These are phyloP conservation scores for Pygoscelis antarcticus DNA, from an alignment of 2,113 vertebrate genomes.

Conservation along the genomic window DNA sequence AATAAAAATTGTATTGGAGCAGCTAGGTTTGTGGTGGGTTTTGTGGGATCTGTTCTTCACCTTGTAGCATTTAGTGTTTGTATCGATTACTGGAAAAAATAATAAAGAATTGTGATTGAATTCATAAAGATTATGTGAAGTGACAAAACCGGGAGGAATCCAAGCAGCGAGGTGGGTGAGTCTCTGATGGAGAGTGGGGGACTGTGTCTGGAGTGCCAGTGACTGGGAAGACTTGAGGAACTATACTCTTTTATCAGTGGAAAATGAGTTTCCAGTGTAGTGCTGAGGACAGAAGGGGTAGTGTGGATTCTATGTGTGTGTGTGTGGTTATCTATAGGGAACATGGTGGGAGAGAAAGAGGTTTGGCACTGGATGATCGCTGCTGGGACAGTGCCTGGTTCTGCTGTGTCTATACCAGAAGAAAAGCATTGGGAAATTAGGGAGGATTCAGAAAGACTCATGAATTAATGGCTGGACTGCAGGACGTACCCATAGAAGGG, in stretches of 20 bases:
- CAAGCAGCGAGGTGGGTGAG: not conserved
- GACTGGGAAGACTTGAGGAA: not conserved
- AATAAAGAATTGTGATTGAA: not conserved
- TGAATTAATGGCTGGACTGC: rapidly evolving
- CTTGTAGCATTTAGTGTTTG: not conserved
- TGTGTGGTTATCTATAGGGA: not conserved
- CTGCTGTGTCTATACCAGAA: not conserved
- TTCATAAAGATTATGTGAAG: not conserved
- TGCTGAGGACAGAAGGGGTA: not conserved
- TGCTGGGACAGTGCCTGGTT: not conserved
- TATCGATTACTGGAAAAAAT: not conserved
- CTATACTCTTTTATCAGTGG: too few species aligned
- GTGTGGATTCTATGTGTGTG: not conserved
- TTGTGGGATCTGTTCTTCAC: not conserved
- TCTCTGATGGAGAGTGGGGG: not conserved
- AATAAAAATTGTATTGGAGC: not conserved
- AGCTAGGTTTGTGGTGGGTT: not conserved
- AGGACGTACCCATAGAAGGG: not conserved
- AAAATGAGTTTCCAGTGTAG: not conserved
- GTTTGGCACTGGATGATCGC: not conserved
- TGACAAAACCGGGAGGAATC: not conserved
- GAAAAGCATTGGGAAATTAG: not conserved
- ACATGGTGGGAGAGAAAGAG: not conserved
- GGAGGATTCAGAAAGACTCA: not conserved
- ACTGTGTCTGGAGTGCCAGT: not conserved